Conservation (phyloP, 2,113 vertebrate species). For the Ginglymostoma cirratum region DNA sequence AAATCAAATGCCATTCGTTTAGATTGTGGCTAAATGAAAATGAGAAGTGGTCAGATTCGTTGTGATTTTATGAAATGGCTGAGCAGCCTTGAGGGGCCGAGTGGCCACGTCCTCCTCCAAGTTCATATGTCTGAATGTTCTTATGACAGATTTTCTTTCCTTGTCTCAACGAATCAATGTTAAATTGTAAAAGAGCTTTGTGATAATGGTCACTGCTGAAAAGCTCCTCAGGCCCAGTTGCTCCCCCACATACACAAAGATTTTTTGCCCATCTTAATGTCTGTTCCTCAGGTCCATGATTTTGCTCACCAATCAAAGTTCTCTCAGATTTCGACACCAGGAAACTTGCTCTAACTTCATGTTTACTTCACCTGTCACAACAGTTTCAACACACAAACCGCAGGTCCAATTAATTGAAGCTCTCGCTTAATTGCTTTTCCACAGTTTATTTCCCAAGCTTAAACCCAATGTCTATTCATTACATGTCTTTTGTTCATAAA, state of each 20-base stretch:
- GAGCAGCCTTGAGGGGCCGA: too few species aligned
- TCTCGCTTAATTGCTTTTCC: neutral
- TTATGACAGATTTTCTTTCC: neutral
- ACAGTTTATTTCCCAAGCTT: neutral
- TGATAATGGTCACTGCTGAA: neutral
- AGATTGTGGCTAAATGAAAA: too few species aligned
- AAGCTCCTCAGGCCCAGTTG: neutral
- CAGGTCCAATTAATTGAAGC: neutral
- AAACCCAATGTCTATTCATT: conserved; percentile 21
- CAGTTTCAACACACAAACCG: neutral
- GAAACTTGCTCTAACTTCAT: neutral
- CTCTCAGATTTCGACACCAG: conserved; percentile 25
- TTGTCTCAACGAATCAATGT: neutral
- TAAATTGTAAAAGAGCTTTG: neutral
- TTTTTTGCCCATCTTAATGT: neutral
- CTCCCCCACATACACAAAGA: neutral
- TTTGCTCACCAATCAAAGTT: conserved; percentile 22
- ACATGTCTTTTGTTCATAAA: neutral
- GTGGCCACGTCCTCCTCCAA: too few species aligned
- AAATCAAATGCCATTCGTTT: neutral
- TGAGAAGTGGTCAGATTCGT: too few species aligned
- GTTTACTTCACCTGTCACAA: conserved; percentile 20
- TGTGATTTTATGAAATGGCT: too few species aligned
- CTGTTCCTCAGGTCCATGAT: conserved; percentile 17
- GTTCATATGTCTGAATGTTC: too few species aligned